phyloP scores from a whole-genome alignment of 2,113 vertebrate species.

The Thomomys bottae region DNA sequence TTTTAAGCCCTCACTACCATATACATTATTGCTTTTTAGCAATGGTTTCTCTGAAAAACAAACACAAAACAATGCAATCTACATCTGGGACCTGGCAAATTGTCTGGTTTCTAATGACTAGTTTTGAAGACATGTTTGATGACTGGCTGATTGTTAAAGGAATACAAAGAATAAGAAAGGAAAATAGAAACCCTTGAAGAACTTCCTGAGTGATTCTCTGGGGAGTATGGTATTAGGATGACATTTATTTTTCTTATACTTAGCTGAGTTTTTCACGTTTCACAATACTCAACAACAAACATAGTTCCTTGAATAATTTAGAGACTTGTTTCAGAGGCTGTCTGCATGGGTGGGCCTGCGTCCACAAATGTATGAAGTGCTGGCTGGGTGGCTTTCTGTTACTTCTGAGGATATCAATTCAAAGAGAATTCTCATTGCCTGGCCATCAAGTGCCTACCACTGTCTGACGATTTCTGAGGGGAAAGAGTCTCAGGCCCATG shows the following conservation, averaged over 20 bases:
- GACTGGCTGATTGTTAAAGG: not conserved
- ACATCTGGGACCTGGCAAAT: not conserved
- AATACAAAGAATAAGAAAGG: not conserved
- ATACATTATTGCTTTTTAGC: not conserved
- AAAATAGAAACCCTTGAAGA: not conserved
- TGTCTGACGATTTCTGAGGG: not conserved
- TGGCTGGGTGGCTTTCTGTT: not conserved
- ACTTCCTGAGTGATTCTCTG: not conserved
- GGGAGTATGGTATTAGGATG: not conserved
- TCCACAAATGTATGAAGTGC: not conserved
- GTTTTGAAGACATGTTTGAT: slow-evolving; percentile 16
- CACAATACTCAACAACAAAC: not conserved
- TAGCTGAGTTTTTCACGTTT: slow-evolving; percentile 24
- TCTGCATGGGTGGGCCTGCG: not conserved
- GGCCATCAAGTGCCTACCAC: not conserved
- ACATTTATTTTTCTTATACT: slow-evolving; percentile 22
- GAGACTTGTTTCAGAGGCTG: slow-evolving; percentile 33
- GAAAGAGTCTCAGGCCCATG: not conserved
- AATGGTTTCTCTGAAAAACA: slow-evolving; percentile 24
- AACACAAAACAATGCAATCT: not conserved
- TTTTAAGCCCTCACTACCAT: not conserved
- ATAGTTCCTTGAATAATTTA: slow-evolving; percentile 2
- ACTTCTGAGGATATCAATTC: not conserved
- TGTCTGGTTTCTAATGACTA: not conserved
- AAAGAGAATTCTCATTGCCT: not conserved